Evolutionary conservation across 2,113 vertebrate species (phyloP).

Genomic region (Australoheros scitulus): DNA sequence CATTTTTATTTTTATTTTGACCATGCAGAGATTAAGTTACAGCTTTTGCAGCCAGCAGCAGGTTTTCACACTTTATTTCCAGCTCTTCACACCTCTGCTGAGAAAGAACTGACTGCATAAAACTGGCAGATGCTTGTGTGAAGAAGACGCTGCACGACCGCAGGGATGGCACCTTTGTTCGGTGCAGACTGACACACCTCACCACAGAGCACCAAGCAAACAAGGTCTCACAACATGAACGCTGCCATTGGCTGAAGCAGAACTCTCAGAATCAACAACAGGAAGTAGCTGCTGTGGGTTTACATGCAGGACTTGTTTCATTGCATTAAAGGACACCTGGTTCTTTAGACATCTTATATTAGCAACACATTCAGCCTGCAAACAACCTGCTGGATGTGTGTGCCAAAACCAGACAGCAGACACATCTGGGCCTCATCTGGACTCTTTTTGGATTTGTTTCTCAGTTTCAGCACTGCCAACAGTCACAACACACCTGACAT

Average conservation of each 20-base stretch:
- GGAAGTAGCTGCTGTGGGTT: not conserved
- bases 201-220: not conserved
- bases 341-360: no score
- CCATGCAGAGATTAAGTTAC: rapidly evolving
- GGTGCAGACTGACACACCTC: not conserved
- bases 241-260: not conserved
- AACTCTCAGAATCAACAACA: not conserved
- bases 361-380: no score
- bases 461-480: no score
- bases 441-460: no score
- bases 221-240: not conserved
- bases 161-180: not conserved
- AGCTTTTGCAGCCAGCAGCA: rapidly evolving
- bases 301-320: no score
- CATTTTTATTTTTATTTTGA: not conserved
- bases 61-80: not conserved
- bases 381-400: no score
- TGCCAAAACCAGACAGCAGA: no score
- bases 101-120: not conserved
- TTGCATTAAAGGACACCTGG: no score
- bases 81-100: not conserved
- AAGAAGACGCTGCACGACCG: not conserved
- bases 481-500: no score
- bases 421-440: no score
- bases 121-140: not conserved